Conservation (phyloP, 2,113 vertebrate genomes). For the Dendrocopos noguchii region DNA sequence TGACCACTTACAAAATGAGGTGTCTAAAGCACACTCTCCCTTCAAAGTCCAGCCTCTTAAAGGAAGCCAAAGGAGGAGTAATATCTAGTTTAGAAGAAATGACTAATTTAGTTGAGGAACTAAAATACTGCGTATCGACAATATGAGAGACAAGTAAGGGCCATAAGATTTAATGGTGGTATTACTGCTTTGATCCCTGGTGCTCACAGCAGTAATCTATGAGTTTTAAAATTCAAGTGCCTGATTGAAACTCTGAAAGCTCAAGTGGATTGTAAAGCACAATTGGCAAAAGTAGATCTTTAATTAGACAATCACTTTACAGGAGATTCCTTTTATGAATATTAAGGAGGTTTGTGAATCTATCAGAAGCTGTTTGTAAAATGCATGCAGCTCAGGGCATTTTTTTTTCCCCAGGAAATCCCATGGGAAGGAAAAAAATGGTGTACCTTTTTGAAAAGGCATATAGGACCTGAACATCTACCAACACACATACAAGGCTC, state of each 20-base stretch:
- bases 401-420: background rate
- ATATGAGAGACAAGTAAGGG: background rate
- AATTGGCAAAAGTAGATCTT: conserved; percentile 25
- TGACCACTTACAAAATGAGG: background rate
- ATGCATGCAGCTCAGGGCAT: background rate
- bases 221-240: conserved; percentile 21
- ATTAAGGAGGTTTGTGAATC: background rate
- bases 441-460: background rate
- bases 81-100: background rate
- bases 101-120: conserved; percentile 8
- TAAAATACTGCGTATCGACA: background rate
- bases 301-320: conserved; percentile 26
- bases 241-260: background rate
- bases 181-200: background rate
- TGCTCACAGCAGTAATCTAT: conserved; percentile 5
- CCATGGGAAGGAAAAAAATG: background rate
- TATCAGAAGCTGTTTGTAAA: background rate
- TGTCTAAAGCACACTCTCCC: background rate
- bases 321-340: background rate
- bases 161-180: background rate
- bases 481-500: fast-evolving
- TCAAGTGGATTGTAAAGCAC: conserved; percentile 12
- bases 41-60: background rate
- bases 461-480: background rate
- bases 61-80: background rate